These are phyloP conservation scores for Caenorhabditis uteleia DNA, from an alignment of 2,888 invertebrate genomes.

Conservation along the genomic window DNA sequence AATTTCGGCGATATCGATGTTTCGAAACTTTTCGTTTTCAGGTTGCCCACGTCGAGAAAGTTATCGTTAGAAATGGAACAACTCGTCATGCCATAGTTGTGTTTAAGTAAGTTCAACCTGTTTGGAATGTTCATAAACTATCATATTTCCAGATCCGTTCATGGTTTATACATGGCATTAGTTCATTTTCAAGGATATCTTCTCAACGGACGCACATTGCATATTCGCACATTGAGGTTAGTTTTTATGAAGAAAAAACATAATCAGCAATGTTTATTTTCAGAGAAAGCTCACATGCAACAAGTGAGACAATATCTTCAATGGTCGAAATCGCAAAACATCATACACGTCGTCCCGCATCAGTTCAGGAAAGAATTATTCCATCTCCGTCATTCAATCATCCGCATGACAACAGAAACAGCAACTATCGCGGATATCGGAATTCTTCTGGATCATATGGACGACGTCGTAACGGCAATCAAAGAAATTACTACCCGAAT, in stretches of 20 bases:
- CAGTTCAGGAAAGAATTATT: conserved; percentile 6
- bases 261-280: too few species aligned
- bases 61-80: conserved; percentile 27
- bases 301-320: neutral
- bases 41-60: conserved; percentile 38
- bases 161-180: conserved; percentile 27
- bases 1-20: neutral
- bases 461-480: conserved; percentile 1
- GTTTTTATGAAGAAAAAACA: neutral
- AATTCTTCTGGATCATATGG: conserved; percentile 9
- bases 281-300: conserved; percentile 32
- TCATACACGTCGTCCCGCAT: conserved; percentile 3
- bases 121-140: neutral
- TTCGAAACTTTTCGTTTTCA: neutral
- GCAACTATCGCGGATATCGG: conserved; percentile 7
- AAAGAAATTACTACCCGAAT: neutral
- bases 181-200: conserved; percentile 19
- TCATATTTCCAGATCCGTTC: conserved; percentile 25
- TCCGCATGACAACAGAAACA: conserved; percentile 1
- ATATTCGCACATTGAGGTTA: conserved; percentile 26
- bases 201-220: conserved; percentile 26
- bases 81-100: conserved; percentile 32
- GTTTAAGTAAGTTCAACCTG: conserved; percentile 17
- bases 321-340: neutral
- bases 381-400: conserved; percentile 1